These are phyloP conservation scores for Phaethon lepturus DNA, from an alignment of 2,113 vertebrate genomes.

Conservation along the genomic window DNA sequence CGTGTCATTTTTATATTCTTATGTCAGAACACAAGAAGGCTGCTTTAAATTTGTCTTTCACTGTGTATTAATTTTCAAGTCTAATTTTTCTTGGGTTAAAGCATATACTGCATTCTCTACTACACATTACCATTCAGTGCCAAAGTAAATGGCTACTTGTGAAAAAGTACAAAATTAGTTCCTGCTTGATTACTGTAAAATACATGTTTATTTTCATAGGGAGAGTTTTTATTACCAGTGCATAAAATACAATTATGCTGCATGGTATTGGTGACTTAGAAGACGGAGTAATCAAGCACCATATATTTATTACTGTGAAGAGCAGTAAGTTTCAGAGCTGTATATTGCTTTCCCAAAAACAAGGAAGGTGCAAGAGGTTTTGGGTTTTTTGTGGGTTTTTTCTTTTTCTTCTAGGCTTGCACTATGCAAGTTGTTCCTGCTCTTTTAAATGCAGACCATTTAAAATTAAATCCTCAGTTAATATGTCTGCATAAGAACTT, in stretches of 20 bases:
- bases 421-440: constrained; percentile 21
- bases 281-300: constrained; percentile 47
- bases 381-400: not conserved
- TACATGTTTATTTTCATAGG: constrained; percentile 64
- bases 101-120: constrained; percentile 62
- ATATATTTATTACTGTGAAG: constrained; percentile 47
- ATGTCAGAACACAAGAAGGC: constrained; percentile 81
- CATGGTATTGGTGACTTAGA: constrained; percentile 57
- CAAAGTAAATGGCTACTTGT: constrained; percentile 76
- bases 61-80: constrained; percentile 82
- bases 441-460: constrained; percentile 58
- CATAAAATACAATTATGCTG: constrained; percentile 46
- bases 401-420: not conserved
- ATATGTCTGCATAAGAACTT: constrained; percentile 72
- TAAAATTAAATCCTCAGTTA: constrained; percentile 66
- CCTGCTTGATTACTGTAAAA: constrained; percentile 68
- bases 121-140: constrained; percentile 51
- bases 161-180: constrained; percentile 68
- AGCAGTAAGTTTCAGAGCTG: constrained; percentile 39
- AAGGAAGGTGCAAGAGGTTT: constrained; percentile 1
- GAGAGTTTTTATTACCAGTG: constrained; percentile 51
- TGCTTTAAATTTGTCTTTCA: constrained; percentile 84
- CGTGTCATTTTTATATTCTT: constrained; percentile 83
- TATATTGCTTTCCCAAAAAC: constrained; percentile 45
- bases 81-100: constrained; percentile 68